A percentile compares a stretch with the other conserved stretches of the same genome.
Evolutionary conservation across 2,888 invertebrate species (phyloP).

Genomic region (Ophion costatus): DNA sequence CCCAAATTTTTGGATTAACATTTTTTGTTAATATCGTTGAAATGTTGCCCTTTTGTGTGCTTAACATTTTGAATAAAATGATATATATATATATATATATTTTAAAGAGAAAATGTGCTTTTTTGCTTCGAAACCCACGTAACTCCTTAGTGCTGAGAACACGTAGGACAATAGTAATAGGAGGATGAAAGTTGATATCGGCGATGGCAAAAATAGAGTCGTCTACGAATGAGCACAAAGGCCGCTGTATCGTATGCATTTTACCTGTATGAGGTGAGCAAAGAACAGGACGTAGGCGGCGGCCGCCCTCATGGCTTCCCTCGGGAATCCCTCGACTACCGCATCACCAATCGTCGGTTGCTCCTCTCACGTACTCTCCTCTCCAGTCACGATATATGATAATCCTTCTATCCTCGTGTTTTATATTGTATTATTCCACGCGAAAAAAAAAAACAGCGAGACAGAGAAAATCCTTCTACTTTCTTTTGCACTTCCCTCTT

Average conservation of each 20-base stretch:
- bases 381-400: slow-evolving; percentile 32
- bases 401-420: slow-evolving; percentile 43
- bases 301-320: slow-evolving; percentile 84
- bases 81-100: no score
- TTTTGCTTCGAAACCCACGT: no score
- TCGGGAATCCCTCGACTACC: slow-evolving; percentile 83
- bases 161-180: slow-evolving; percentile 18
- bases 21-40: no score
- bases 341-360: slow-evolving; percentile 81
- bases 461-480: slow-evolving; percentile 5
- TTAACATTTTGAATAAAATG: no score
- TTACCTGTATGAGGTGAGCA: slow-evolving; percentile 83
- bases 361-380: slow-evolving; percentile 64
- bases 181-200: slow-evolving; percentile 16
- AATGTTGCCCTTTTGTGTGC: no score
- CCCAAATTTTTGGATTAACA: no score
- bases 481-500: not conserved
- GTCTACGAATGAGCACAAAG: not conserved
- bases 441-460: not conserved
- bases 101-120: no score
- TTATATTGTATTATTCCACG: slow-evolving; percentile 13
- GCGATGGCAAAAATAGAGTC: not conserved
- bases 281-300: slow-evolving; percentile 83
- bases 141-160: no score
- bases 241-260: not conserved